Conservation (phyloP, 2,113 vertebrate species). For the Maccullochella peelii region DNA sequence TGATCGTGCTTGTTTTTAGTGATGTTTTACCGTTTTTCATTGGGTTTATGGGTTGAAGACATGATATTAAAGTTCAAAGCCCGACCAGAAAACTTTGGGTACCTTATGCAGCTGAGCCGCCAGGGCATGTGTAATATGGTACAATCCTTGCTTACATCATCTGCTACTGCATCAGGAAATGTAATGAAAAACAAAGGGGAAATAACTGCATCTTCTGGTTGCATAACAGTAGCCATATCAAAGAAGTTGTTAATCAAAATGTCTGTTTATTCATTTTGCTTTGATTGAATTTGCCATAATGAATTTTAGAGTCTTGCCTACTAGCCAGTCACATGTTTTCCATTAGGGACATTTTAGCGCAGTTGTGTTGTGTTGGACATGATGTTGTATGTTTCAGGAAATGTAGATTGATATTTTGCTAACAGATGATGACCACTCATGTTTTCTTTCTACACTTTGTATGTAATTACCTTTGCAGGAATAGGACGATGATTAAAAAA, state of each 20-base stretch:
- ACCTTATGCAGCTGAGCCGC: not conserved
- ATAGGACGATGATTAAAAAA: not conserved
- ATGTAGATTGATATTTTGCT: slow-evolving; percentile 5
- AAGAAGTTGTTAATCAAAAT: not conserved
- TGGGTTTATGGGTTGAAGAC: not conserved
- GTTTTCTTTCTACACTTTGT: not conserved
- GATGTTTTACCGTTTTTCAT: not conserved
- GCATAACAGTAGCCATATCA: not conserved
- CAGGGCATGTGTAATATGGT: not conserved
- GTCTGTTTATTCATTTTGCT: not conserved
- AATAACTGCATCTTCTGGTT: not conserved
- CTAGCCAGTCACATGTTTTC: slow-evolving; percentile 2
- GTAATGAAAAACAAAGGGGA: not conserved
- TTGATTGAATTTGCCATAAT: not conserved
- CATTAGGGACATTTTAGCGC: not conserved
- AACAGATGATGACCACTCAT: not conserved
- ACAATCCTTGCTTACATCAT: not conserved
- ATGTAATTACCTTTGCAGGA: not conserved
- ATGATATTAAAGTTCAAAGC: not conserved
- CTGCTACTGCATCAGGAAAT: not conserved
- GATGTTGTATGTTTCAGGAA: not conserved
- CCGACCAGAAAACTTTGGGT: not conserved
- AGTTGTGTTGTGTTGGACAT: not conserved
- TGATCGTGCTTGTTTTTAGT: not conserved
- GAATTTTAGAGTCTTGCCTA: not conserved